Conservation (phyloP, 2,888 invertebrate genomes). For the Electrophaes corylata region DNA sequence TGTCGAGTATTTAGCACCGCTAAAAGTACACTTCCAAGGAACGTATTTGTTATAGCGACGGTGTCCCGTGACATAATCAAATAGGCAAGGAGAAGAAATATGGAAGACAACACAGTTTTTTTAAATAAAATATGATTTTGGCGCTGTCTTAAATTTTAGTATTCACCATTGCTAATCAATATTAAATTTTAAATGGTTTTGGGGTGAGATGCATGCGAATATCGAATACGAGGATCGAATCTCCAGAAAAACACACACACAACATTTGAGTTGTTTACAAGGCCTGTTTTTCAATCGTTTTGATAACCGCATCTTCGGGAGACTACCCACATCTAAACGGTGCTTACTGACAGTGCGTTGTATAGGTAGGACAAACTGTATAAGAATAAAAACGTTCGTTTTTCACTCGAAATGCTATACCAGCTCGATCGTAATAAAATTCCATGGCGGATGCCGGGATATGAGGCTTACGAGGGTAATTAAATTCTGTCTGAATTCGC, state of each 20-base stretch:
- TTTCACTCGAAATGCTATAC: conserved; percentile 32
- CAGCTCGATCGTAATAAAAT: conserved; percentile 47
- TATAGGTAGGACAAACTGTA: neutral
- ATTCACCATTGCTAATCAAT: neutral
- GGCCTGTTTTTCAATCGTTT: too few species aligned
- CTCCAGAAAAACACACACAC: too few species aligned
- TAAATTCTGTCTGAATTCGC: conserved; percentile 51
- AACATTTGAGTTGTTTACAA: too few species aligned
- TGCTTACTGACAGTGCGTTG: neutral
- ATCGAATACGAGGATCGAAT: too few species aligned
- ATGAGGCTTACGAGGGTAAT: conserved; percentile 49
- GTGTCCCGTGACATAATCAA: neutral
- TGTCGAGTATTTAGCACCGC: conserved; percentile 32
- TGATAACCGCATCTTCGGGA: too few species aligned
- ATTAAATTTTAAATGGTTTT: too few species aligned
- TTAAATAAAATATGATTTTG: neutral
- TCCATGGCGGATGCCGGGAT: conserved; percentile 46
- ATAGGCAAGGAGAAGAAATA: neutral
- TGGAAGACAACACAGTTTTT: neutral
- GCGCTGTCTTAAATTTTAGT: neutral
- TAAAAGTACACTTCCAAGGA: neutral
- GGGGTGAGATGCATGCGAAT: too few species aligned
- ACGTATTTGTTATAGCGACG: neutral
- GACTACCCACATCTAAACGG: too few species aligned
- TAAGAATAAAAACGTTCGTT: conserved; percentile 15